A percentile compares a stretch with the other conserved stretches of the same genome.
These are phyloP conservation scores for Drosophila nannoptera DNA, from an alignment of 1,140 invertebrate species.

Conservation along the genomic window DNA sequence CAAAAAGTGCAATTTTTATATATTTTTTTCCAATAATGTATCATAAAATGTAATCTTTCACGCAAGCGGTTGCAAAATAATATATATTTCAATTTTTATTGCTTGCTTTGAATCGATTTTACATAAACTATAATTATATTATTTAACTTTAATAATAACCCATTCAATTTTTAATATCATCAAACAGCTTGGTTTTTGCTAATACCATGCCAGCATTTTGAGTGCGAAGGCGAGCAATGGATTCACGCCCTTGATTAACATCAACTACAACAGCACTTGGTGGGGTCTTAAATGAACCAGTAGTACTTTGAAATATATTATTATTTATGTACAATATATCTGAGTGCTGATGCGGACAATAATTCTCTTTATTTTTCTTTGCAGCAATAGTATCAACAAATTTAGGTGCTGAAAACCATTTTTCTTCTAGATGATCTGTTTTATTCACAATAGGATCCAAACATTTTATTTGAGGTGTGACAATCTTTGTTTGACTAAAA, in stretches of 20 bases:
- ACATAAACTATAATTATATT: not conserved
- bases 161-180: constrained; percentile 76
- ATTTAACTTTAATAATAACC: not conserved
- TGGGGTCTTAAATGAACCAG: constrained; percentile 19
- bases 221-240: constrained; percentile 82
- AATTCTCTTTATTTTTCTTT: constrained; percentile 4
- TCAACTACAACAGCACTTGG: constrained; percentile 35
- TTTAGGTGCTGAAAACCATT: constrained; percentile 28
- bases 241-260: constrained; percentile 81
- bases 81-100: not conserved
- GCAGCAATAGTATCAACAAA: constrained; percentile 13
- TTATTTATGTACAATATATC: not conserved
- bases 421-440: not conserved
- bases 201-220: constrained; percentile 86
- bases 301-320: not conserved
- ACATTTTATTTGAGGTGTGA: constrained; percentile 15
- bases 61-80: no score
- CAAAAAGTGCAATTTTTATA: no score
- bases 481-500: not conserved
- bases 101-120: not conserved
- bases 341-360: not conserved
- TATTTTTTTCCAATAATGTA: no score
- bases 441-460: constrained; percentile 3
- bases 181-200: constrained; percentile 84
- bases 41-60: no score